These are phyloP conservation scores for Macrostomum lignano DNA, from an alignment of 1,140 invertebrate species.

Conservation along the genomic window DNA sequence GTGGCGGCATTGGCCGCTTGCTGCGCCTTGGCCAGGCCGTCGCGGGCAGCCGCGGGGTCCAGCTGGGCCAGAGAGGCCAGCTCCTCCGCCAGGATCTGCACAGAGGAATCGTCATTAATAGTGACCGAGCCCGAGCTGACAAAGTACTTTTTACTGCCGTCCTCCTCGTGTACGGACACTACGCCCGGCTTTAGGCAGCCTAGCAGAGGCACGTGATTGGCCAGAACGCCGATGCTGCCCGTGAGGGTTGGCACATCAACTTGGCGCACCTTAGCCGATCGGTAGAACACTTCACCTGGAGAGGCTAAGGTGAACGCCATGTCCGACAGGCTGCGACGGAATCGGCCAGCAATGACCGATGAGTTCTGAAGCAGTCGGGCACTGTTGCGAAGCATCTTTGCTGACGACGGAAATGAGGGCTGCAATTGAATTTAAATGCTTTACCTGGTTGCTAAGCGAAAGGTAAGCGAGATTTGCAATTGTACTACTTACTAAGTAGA, in stretches of 20 bases:
- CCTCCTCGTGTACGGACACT: constrained; percentile 61
- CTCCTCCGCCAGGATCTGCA: constrained; percentile 89
- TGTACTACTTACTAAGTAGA: no score
- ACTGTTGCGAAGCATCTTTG: no score
- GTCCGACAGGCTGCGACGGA: no score
- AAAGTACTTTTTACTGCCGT: constrained; percentile 49
- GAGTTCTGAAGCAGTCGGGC: no score
- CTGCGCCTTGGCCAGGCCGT: constrained; percentile 54
- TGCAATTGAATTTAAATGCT: no score
- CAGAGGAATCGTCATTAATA: constrained; percentile 86
- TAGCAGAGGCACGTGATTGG: constrained; percentile 78
- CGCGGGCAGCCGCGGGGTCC: constrained; percentile 37
- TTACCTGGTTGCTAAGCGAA: no score
- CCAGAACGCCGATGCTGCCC: constrained; percentile 78
- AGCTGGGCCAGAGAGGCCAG: constrained; percentile 57
- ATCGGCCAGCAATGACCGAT: no score
- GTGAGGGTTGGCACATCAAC: constrained; percentile 91
- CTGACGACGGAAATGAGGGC: no score
- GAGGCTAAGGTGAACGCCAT: constrained; percentile 3
- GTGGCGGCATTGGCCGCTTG: constrained; percentile 45
- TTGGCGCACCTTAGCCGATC: constrained; percentile 47
- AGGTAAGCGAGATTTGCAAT: no score
- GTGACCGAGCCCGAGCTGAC: constrained; percentile 89
- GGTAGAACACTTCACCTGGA: constrained; percentile 3
- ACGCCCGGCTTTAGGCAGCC: constrained; percentile 84